A percentile compares a stretch with the other conserved stretches of the same genome.
Evolutionary conservation across 2,888 invertebrate genomes (phyloP).

Genomic region (Agrenia bidenticulata): DNA sequence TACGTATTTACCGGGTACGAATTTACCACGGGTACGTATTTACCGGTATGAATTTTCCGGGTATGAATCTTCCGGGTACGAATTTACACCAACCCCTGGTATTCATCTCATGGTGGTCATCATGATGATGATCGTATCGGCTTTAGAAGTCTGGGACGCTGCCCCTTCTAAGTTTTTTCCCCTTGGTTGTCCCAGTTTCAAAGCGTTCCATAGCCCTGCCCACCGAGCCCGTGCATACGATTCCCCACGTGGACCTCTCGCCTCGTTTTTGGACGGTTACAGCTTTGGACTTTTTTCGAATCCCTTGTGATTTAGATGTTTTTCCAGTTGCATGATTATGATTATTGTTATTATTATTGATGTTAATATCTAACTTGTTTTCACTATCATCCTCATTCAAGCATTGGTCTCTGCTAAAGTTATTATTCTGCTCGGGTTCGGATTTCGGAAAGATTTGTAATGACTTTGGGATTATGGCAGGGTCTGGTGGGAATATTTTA

Average conservation of each 20-base stretch:
- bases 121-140: too few relatives aligned
- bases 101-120: too few relatives aligned
- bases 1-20: too few relatives aligned
- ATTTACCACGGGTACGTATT: too few relatives aligned
- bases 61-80: too few relatives aligned
- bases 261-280: constrained; percentile 10
- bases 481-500: constrained; percentile 38
- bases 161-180: constrained; percentile 33
- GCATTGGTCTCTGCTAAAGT: constrained; percentile 14
- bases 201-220: constrained; percentile 43
- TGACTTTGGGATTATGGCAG: constrained; percentile 35
- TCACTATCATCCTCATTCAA: constrained; percentile 10
- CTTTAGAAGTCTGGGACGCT: constrained; percentile 47
- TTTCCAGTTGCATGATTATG: neutral
- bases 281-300: constrained; percentile 12
- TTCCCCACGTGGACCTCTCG: constrained; percentile 34
- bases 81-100: too few relatives aligned
- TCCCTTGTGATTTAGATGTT: constrained; percentile 11
- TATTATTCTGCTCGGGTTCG: constrained; percentile 15
- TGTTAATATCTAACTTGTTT: neutral
- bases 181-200: constrained; percentile 35
- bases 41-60: too few relatives aligned
- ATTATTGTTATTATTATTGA: neutral
- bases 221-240: constrained; percentile 46
- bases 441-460: too few relatives aligned